Evolutionary conservation across 2,113 vertebrate species (phyloP).

Genomic region (Sarotherodon lohbergeri): DNA sequence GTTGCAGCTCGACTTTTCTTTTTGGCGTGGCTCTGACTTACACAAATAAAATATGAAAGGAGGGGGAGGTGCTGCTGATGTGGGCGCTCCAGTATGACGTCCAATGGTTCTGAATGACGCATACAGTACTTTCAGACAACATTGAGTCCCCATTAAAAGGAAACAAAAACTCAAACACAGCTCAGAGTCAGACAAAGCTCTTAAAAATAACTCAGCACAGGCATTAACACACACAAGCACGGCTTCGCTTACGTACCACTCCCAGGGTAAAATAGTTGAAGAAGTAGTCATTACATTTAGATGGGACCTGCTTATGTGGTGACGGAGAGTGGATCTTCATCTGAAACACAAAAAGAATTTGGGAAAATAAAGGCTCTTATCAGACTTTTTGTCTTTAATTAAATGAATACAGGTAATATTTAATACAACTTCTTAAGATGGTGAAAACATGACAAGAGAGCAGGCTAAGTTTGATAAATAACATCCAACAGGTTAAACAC

Average conservation of each 20-base stretch:
- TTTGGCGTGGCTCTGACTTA: background rate
- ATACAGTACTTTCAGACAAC: background rate
- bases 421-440: background rate
- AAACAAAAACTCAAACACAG: background rate
- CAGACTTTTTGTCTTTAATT: background rate
- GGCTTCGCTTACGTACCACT: constrained; percentile 81
- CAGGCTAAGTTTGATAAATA: background rate
- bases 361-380: background rate
- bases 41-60: background rate
- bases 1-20: background rate
- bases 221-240: background rate
- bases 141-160: background rate
- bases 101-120: background rate
- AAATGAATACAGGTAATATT: background rate
- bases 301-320: constrained; percentile 96
- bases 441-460: background rate
- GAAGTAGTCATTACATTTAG: constrained; percentile 99
- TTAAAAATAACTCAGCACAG: background rate
- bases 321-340: constrained; percentile 99
- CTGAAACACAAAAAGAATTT: constrained; percentile 60
- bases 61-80: background rate
- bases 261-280: constrained; percentile 98
- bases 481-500: background rate
- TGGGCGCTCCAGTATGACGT: background rate
- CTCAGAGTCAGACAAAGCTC: background rate